A percentile compares a stretch with the other conserved stretches of the same genome.
These are phyloP conservation scores for Crocallis elinguaria DNA, from an alignment of 2,888 invertebrate genomes.

Conservation along the genomic window DNA sequence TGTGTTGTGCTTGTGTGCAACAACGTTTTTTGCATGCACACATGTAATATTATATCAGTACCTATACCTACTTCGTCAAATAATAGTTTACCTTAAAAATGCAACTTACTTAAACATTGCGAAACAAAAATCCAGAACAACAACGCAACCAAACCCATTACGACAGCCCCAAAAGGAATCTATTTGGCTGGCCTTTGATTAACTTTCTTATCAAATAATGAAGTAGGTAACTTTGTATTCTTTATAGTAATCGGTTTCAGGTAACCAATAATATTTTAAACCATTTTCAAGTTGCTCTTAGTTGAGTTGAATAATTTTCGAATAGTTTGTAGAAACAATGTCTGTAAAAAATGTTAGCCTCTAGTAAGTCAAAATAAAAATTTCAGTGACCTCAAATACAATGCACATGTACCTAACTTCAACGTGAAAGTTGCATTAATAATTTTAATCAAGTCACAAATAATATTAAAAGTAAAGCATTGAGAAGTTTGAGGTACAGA, in stretches of 20 bases:
- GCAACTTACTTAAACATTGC: conserved; percentile 31
- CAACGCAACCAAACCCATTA: conserved; percentile 28
- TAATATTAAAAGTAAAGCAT: too few species aligned
- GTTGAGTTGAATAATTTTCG: not conserved
- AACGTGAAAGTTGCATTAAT: too few species aligned
- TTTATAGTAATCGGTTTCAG: too few species aligned
- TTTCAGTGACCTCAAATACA: too few species aligned
- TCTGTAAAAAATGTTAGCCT: too few species aligned
- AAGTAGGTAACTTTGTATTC: conserved; percentile 14
- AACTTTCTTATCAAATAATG: conserved; percentile 46
- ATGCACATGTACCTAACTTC: too few species aligned
- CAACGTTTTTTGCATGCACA: too few species aligned
- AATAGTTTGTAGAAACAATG: not conserved
- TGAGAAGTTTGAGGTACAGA: too few species aligned
- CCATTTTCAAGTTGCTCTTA: not conserved
- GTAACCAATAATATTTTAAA: not conserved
- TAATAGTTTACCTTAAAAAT: not conserved
- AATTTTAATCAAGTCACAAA: too few species aligned
- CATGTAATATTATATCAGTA: too few species aligned
- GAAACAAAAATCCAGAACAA: conserved; percentile 26
- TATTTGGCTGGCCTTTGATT: conserved; percentile 28
- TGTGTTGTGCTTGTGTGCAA: too few species aligned
- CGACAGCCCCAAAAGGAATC: conserved; percentile 29
- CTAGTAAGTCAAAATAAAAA: too few species aligned
- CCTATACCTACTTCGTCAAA: not conserved